Percentiles rank a stretch among this genome's conserved stretches.
Evolutionary conservation across 1,140 invertebrate genomes (phyloP).

Genomic region (Diploscapter pachys): DNA sequence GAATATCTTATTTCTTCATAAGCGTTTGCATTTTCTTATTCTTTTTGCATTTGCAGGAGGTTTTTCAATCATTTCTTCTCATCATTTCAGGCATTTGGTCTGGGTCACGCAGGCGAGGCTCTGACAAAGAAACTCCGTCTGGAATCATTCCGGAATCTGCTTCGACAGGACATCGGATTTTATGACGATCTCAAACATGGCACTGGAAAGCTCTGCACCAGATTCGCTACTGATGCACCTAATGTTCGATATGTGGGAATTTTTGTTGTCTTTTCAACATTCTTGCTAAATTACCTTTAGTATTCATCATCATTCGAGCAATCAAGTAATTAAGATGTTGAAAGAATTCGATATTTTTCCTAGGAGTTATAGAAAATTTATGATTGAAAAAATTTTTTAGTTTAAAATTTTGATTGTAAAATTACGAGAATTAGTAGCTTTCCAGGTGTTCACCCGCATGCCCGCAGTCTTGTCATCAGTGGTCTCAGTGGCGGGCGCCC

Average conservation of each 20-base stretch:
- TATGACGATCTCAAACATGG: constrained; percentile 65
- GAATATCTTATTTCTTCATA: not conserved
- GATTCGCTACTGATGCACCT: constrained; percentile 65
- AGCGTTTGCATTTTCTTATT: constrained; percentile 36
- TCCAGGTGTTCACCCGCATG: constrained; percentile 62
- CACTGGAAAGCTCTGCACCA: constrained; percentile 63
- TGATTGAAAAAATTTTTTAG: too few species aligned
- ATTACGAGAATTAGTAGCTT: not conserved
- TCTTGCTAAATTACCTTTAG: not conserved
- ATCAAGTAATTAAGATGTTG: constrained; percentile 43
- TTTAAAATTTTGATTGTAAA: too few species aligned
- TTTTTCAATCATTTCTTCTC: constrained; percentile 36
- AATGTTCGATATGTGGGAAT: constrained; percentile 62
- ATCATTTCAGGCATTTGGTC: constrained; percentile 43
- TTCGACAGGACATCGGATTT: constrained; percentile 64
- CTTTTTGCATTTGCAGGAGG: constrained; percentile 25
- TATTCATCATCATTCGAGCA: constrained; percentile 38
- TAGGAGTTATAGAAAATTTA: too few species aligned
- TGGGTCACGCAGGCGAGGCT: constrained; percentile 61
- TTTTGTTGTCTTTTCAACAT: not conserved
- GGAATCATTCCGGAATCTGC: constrained; percentile 62
- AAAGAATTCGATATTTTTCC: too few species aligned
- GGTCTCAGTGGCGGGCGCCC: constrained; percentile 60
- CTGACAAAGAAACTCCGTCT: constrained; percentile 62
- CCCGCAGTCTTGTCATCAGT: constrained; percentile 61